Conservation (phyloP, 1,140 invertebrate genomes). For the Uloborus diversus region DNA sequence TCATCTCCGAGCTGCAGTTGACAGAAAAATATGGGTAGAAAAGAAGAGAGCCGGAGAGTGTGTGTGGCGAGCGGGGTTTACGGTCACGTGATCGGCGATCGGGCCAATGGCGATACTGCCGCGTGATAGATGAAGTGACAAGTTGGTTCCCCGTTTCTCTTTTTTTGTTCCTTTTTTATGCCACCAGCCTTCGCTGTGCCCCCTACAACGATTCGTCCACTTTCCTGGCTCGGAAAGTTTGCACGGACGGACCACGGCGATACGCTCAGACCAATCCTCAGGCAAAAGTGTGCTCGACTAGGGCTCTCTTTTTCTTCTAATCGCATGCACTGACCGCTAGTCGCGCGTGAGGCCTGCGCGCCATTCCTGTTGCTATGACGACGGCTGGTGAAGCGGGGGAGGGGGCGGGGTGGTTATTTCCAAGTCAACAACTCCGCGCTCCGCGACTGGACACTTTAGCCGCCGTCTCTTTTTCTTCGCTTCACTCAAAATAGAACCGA, state of each 20-base stretch:
- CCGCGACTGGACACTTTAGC: conserved; percentile 6
- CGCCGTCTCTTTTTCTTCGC: conserved; percentile 21
- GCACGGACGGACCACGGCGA: neutral
- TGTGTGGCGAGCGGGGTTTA: neutral
- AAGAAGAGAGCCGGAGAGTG: neutral
- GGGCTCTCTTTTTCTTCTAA: conserved; percentile 12
- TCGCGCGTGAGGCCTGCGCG: conserved; percentile 26
- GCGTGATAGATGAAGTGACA: conserved; percentile 45
- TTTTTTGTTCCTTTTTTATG: neutral
- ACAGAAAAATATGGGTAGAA: conserved; percentile 52
- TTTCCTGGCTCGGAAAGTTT: neutral
- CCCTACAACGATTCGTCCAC: neutral
- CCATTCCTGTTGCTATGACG: conserved; percentile 28
- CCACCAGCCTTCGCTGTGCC: neutral
- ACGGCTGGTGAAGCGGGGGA: conserved; percentile 3
- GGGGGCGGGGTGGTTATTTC: conserved; percentile 7
- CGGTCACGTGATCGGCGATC: conserved; percentile 38
- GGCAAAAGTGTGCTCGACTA: neutral
- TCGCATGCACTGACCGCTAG: conserved; percentile 43
- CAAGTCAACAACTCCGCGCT: conserved; percentile 47
- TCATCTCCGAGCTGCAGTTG: conserved; percentile 52
- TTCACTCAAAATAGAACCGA: neutral
- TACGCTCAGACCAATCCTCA: neutral
- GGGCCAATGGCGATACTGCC: conserved; percentile 26
- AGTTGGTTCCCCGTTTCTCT: conserved; percentile 22